Conservation (phyloP, 2,888 invertebrate species). For the Atrina japonica region DNA sequence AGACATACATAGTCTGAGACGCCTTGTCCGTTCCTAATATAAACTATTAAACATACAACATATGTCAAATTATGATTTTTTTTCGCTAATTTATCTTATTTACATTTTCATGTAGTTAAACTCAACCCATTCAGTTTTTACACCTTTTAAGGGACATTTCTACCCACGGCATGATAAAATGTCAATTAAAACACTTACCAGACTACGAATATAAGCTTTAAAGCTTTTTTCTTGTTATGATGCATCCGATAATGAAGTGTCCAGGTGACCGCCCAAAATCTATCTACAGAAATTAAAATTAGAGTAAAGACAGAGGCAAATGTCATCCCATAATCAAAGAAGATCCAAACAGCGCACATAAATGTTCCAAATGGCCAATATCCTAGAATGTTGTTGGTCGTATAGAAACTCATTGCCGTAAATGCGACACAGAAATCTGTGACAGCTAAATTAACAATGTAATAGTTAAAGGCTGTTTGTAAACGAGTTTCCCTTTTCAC, state of each 20-base stretch:
- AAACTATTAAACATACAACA: too few relatives aligned
- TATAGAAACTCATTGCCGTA: slow-evolving; percentile 78
- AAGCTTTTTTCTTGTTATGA: slow-evolving; percentile 63
- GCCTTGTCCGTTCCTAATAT: too few relatives aligned
- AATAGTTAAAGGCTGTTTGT: slow-evolving; percentile 77
- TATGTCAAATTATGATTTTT: too few relatives aligned
- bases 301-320: slow-evolving; percentile 79
- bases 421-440: slow-evolving; percentile 77
- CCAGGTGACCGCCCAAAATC: slow-evolving; percentile 73
- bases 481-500: slow-evolving; percentile 73
- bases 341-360: slow-evolving; percentile 79
- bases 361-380: slow-evolving; percentile 78
- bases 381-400: slow-evolving; percentile 73
- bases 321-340: slow-evolving; percentile 79
- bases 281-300: slow-evolving; percentile 75
- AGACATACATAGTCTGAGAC: too few relatives aligned
- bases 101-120: too few relatives aligned
- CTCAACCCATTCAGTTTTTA: too few relatives aligned
- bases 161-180: too few relatives aligned
- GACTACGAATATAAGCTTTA: slow-evolving; percentile 52
- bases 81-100: too few relatives aligned
- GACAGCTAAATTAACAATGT: slow-evolving; percentile 65
- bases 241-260: slow-evolving; percentile 63
- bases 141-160: too few relatives aligned
- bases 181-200: too few relatives aligned